phyloP scores from a whole-genome alignment of 1,140 invertebrate genomes.

The Drosophila dunni region DNA sequence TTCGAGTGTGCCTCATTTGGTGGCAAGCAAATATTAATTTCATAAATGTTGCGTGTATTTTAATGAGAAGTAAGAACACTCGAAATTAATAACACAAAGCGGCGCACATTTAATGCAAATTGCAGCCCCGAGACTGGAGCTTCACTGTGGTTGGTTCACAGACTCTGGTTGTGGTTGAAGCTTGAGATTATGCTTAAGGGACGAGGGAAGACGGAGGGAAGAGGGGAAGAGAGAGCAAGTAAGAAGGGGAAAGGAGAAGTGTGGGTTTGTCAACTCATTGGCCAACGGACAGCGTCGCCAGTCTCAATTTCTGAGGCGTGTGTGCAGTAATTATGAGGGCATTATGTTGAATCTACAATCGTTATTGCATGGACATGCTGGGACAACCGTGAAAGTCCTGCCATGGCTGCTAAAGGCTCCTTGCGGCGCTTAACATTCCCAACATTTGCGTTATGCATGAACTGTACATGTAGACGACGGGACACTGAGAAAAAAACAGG shows the following conservation, averaged over 20 bases:
- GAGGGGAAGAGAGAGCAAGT: too few relatives aligned
- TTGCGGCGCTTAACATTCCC: slow-evolving; percentile 53
- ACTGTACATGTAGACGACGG: slow-evolving; percentile 28
- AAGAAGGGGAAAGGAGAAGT: neutral
- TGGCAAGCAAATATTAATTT: slow-evolving; percentile 66
- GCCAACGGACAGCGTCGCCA: slow-evolving; percentile 4
- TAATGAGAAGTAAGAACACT: slow-evolving; percentile 69
- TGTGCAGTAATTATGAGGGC: slow-evolving; percentile 81
- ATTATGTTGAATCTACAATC: slow-evolving; percentile 82
- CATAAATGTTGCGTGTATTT: slow-evolving; percentile 68
- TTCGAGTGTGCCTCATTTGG: slow-evolving; percentile 16
- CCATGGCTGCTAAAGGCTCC: slow-evolving; percentile 20
- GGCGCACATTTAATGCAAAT: slow-evolving; percentile 82
- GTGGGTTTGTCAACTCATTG: slow-evolving; percentile 49
- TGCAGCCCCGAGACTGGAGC: slow-evolving; percentile 52
- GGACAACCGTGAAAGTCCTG: slow-evolving; percentile 38
- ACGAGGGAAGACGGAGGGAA: too few relatives aligned
- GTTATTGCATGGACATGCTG: slow-evolving; percentile 82
- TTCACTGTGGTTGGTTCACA: too few relatives aligned
- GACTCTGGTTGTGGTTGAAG: too few relatives aligned
- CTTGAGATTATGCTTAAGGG: too few relatives aligned
- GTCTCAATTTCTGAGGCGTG: slow-evolving; percentile 47
- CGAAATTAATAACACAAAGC: slow-evolving; percentile 80
- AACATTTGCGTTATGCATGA: slow-evolving; percentile 77
- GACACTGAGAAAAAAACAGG: too few relatives aligned